Base-by-base conservation (phyloP, 2,797 vertebrate genomes). In the Acanthopagrus latus region DNA sequence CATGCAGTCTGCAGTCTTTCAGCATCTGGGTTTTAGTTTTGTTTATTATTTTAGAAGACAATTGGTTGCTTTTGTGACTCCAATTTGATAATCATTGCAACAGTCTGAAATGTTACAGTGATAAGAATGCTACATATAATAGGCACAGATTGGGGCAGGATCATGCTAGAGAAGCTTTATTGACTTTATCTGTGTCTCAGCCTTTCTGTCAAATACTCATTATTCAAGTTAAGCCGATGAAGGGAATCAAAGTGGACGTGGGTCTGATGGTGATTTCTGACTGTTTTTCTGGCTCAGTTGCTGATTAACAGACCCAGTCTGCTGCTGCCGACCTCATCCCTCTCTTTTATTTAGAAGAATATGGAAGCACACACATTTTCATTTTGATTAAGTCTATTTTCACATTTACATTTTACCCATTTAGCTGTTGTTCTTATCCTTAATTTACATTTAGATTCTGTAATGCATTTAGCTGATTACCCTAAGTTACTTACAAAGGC, bases 361-460 rank as follows among this genome's bases (percentile, higher is more conserved):
- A 52, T 48, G 41, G 12, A 44, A 41, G 4, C 12, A 43, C 48
- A 54, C 18, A 21, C 55, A 46, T 68, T 80, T 71, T 17, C 43
- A 63, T 74, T 69, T 55, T 4, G 2, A 41, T 72, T 55, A 51
- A 6, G 10, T 33, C 27, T 64, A 23, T 55, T 41, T 23, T 50
- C 44, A 13, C 41, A 67, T 70, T 77, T 60, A 11, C 41, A 71
- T 70, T 77, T 65, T 7, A 63, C 13, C 57, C n/a, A 48, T 59
- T 76, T 64, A 58, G 20, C 29, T 0, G 18, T 41, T 6, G 44
- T 33, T 38, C 33, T 70, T 18, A 21, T 20, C 21, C 47, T 18
- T 11, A 73, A 51, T 68, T 71, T 43, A n/a, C 55, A 44, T 76
- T 47, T 18, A 64, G 29, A 38, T 27, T 68, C 7, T 44, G 2